Percentiles rank a stretch among this genome's conserved stretches.
Evolutionary conservation across 2,113 vertebrate species (phyloP).

Genomic region (Nanger granti): DNA sequence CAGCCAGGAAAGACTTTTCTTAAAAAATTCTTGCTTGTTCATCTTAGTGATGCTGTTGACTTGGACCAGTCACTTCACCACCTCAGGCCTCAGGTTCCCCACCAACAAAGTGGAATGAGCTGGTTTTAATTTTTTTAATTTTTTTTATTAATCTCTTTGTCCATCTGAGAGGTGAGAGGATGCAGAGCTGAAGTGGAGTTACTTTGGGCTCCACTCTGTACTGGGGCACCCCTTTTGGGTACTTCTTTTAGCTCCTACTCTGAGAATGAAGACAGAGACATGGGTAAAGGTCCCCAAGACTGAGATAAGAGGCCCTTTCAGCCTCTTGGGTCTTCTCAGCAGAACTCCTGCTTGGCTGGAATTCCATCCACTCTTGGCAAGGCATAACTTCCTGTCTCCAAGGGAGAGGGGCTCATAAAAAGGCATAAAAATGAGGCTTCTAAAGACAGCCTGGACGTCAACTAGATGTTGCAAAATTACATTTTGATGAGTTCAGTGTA

Average conservation of each 20-base stretch:
- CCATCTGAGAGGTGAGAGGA: neutral
- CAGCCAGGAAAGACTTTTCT: neutral
- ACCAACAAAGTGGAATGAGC: neutral
- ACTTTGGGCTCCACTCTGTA: fast-evolving
- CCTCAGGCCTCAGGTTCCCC: neutral
- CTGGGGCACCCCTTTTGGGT: fast-evolving
- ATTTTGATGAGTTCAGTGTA: constrained; percentile 75
- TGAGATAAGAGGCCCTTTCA: neutral
- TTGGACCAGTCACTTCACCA: neutral
- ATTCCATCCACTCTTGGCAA: constrained; percentile 52
- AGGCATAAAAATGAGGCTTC: constrained; percentile 68
- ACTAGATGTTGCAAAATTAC: constrained; percentile 71
- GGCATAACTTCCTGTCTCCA: constrained; percentile 62
- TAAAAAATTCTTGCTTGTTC: neutral
- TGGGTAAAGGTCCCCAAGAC: neutral
- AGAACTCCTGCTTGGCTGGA: constrained; percentile 45
- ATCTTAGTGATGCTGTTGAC: too few relatives aligned
- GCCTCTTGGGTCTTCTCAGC: neutral
- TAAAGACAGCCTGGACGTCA: constrained; percentile 68
- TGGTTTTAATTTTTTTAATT: neutral
- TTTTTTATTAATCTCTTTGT: neutral
- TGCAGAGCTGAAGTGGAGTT: neutral
- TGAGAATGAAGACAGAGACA: neutral
- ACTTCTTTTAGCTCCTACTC: neutral
- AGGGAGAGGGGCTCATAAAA: constrained; percentile 61